Base-by-base conservation (phyloP, 1,140 invertebrate genomes). In the Meloidogyne hapla region DNA sequence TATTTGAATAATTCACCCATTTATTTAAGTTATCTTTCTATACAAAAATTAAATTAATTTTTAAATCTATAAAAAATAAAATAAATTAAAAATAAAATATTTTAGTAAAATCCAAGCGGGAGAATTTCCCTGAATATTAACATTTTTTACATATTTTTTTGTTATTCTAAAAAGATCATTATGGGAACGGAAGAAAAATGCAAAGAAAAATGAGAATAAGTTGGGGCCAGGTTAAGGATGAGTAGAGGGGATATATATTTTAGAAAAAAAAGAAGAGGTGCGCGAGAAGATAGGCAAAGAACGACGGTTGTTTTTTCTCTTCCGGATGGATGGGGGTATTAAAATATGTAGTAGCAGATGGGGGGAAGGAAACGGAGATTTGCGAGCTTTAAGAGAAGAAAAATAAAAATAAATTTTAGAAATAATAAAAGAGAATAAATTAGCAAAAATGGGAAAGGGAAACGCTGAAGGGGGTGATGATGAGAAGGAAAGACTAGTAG, bases 111-210 rank as follows among this genome's bases (percentile, higher is more conserved):
- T 56, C 48, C 8, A 56, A 56, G 48, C 18, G 48, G 48, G 48
- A 56, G 48, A 56, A 56, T 56, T 56, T n/a, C 48, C 48, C 48
- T 18, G n/a, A 56, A 56, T n/a, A 56, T 56, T 56, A 56, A 56
- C 48, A 56, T 56, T n/a, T 56, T 56, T 33, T 33, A 33, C 9
- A 56, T n/a, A n/a, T n/a, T n/a, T n/a, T 56, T n/a, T 56, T 56
- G 18, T 56, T 56, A 56, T 56, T n/a, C 6, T 0, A 56, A 56
- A 56, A n/a, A 56, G 0, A 56, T 56, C n/a, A 56, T 56, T n/a
- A 56, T 56, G 48, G 48, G 48, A 56, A 56, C 48, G 48, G 48
- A 56, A 56, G 48, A 56, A 56, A 56, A n/a, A 56, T 56, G 48
- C 18, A 6, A 56, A 56, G 13, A 48, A 48, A 21, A 56, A 56